phyloP scores from a whole-genome alignment of 2,888 invertebrate species.

The Rapana venosa region DNA sequence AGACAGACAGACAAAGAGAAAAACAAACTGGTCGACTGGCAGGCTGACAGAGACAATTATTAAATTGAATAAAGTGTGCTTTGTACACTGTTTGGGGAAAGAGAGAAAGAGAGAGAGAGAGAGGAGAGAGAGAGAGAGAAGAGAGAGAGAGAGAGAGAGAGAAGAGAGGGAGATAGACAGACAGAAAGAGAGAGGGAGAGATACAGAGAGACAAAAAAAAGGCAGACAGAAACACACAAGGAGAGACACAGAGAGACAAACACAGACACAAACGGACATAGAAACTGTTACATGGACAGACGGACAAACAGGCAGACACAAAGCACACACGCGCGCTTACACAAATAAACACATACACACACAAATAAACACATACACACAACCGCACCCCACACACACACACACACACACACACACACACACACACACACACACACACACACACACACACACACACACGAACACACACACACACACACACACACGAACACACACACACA shows the following conservation, averaged over 20 bases:
- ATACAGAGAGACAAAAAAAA: background rate
- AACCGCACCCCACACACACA: slow-evolving; percentile 12
- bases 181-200: background rate
- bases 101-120: background rate
- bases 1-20: background rate
- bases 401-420: slow-evolving; percentile 32
- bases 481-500: background rate
- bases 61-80: no score
- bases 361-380: slow-evolving; percentile 4
- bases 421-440: slow-evolving; percentile 27
- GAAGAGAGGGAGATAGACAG: background rate
- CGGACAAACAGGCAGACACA: background rate
- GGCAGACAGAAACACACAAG: background rate
- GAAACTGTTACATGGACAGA: background rate
- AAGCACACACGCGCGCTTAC: background rate
- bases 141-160: background rate
- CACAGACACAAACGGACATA: background rate
- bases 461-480: background rate
- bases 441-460: slow-evolving; percentile 9
- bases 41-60: no score
- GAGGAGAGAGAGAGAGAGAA: background rate
- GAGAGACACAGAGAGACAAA: background rate
- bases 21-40: no score
- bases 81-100: no score
- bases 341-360: background rate